phyloP scores from a whole-genome alignment of 1,140 invertebrate species.

The Scylla paramamosain region DNA sequence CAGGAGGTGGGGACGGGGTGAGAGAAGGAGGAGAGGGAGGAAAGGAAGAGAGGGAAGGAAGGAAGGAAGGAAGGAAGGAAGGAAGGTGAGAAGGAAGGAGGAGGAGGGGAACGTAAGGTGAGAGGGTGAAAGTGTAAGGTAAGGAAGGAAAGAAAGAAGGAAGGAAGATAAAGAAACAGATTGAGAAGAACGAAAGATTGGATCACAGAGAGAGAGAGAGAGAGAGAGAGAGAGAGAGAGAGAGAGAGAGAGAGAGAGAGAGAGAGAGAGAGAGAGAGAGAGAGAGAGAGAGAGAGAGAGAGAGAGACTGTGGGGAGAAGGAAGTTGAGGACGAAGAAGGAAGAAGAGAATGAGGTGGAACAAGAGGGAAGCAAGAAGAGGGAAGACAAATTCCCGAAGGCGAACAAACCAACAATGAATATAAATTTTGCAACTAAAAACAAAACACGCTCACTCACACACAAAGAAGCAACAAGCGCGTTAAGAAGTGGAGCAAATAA shows the following conservation, averaged over 20 bases:
- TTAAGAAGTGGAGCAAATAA: no score
- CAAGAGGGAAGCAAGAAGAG: not conserved
- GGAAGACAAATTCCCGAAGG: not conserved
- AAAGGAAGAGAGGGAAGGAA: not conserved
- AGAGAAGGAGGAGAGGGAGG: not conserved
- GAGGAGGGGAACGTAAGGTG: not conserved
- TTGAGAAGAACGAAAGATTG: not conserved
- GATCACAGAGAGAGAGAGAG: not conserved
- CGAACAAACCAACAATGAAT: not conserved
- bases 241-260: no score
- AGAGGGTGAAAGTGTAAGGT: not conserved
- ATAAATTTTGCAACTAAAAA: not conserved
- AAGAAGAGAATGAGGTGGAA: not conserved
- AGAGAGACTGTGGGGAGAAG: no score
- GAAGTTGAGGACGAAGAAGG: no score
- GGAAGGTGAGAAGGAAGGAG: constrained; percentile 9
- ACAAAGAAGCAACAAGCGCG: no score
- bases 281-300: no score
- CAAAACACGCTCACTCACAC: not conserved
- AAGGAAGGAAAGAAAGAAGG: not conserved
- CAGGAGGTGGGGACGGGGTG: not conserved
- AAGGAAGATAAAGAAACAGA: not conserved
- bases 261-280: no score
- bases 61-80: not conserved
- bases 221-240: not conserved